A percentile compares a stretch with the other conserved stretches of the same genome.
Evolutionary conservation across 2,113 vertebrate genomes (phyloP).

Genomic region (Phocoena sinus): DNA sequence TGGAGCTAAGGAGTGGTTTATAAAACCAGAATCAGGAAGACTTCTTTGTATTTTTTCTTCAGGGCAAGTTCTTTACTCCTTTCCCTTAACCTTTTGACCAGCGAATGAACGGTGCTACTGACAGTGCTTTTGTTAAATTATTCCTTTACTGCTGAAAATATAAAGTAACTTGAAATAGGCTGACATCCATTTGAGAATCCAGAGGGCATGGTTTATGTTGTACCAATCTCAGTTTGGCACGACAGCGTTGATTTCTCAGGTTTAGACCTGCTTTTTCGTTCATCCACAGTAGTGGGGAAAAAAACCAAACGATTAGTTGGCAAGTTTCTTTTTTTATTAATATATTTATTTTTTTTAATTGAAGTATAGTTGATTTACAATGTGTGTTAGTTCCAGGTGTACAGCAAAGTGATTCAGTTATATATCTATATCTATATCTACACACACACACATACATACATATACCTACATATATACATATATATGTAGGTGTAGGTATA

Average conservation of each 20-base stretch:
- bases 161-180: slow-evolving; percentile 39
- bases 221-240: slow-evolving; percentile 40
- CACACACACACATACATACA: no score
- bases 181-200: slow-evolving; percentile 66
- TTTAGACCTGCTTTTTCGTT: slow-evolving; percentile 1
- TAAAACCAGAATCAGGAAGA: not conserved
- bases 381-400: not conserved
- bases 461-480: no score
- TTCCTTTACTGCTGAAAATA: slow-evolving; percentile 62
- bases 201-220: slow-evolving; percentile 48
- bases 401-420: not conserved
- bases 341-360: not conserved
- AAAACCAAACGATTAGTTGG: not conserved
- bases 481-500: no score
- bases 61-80: not conserved
- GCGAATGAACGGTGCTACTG: slow-evolving; percentile 42
- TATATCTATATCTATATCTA: not conserved
- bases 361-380: not conserved
- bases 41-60: not conserved
- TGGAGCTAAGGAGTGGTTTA: slow-evolving; percentile 46
- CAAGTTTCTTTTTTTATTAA: not conserved
- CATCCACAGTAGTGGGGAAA: slow-evolving; percentile 38
- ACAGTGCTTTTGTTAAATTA: slow-evolving; percentile 63
- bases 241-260: slow-evolving; percentile 64
- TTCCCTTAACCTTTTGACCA: slow-evolving; percentile 66